Evolutionary conservation across 2,797 vertebrate species (phyloP), one percentile per base, ranked within the genome.

Genomic region (Gobionotothen gibberifrons): DNA sequence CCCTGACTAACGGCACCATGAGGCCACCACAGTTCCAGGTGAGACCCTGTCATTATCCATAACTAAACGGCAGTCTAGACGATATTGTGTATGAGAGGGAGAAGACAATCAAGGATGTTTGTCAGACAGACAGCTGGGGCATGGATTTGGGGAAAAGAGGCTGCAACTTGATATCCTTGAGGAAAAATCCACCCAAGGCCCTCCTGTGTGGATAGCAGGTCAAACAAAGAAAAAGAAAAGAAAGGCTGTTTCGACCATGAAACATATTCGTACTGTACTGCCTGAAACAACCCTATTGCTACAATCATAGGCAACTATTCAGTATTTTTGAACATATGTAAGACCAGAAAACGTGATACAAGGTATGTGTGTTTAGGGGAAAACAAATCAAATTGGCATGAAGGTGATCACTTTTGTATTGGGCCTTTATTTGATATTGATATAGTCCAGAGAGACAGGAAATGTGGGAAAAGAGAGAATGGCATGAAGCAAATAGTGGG

Each of bases 51-150:
- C 77, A 89, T 87, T 87, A 85, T 79, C 77, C 71, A 72, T 16
- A 76, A 83, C 78, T 71, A 71, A 75, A 75, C 70, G 66, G 51
- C 72, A 71, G 82, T 87, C 85, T 79, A 72, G 86, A 84, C 66
- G 0, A 75, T 51, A 68, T 5, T 78, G 78, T 51, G 29, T 65
- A 66, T 49, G 53, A 75, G 40, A 82, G 32, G 61, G 58, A 69
- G 69, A 72, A 54, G 63, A 85, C 81, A 81, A 79, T 84, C 81
- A 84, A 63, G 74, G 79, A 67, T 77, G 78, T 84, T 83, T 83
- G 70, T 74, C 74, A 79, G 80, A 64, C 74, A 68, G 76, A 81
- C 76, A 81, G 81, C 78, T 74, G 74, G 58, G 52, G 42, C 32
- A 49, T 48, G 51, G 58, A 76, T 65, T 46, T 19, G 48, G 58